A percentile compares a stretch with the other conserved stretches of the same genome.
Conservation (phyloP, 2,888 invertebrate species). For the Pilophorus perplexus region DNA sequence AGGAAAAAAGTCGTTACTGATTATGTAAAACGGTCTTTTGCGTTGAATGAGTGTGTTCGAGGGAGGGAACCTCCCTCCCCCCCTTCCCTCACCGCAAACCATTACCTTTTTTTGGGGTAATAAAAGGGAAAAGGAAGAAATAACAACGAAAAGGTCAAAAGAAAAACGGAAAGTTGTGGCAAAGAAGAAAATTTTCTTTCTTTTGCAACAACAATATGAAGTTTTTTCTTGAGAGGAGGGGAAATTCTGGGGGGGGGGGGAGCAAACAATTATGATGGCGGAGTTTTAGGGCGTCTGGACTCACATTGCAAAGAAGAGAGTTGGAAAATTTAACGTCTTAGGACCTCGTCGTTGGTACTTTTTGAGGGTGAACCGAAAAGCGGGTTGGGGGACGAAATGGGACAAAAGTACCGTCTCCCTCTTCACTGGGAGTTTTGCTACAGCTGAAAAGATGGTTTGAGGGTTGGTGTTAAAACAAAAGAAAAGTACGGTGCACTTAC, state of each 20-base stretch:
- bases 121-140: neutral
- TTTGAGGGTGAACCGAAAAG: constrained; percentile 9
- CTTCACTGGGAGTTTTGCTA: neutral
- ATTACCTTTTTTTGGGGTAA: too few relatives aligned
- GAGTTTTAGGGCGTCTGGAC: too few relatives aligned
- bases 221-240: neutral
- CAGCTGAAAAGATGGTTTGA: constrained; percentile 6
- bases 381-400: neutral
- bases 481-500: constrained; percentile 2
- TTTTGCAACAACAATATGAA: constrained; percentile 7
- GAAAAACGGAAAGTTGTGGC: neutral
- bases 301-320: too few relatives aligned
- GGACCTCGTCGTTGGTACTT: constrained; percentile 16
- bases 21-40: constrained; percentile 8
- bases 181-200: constrained; percentile 1
- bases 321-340: constrained; percentile 6
- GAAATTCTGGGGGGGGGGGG: neutral
- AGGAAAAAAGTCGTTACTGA: neutral
- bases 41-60: too few relatives aligned
- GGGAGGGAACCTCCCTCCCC: too few relatives aligned
- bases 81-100: too few relatives aligned
- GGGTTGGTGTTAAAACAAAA: neutral
- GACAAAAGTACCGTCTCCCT: too few relatives aligned
- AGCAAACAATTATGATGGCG: constrained; percentile 13
- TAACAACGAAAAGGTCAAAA: neutral